Base-by-base conservation (phyloP, 2,888 invertebrate species). In the Pyrocoelia pectoralis region DNA sequence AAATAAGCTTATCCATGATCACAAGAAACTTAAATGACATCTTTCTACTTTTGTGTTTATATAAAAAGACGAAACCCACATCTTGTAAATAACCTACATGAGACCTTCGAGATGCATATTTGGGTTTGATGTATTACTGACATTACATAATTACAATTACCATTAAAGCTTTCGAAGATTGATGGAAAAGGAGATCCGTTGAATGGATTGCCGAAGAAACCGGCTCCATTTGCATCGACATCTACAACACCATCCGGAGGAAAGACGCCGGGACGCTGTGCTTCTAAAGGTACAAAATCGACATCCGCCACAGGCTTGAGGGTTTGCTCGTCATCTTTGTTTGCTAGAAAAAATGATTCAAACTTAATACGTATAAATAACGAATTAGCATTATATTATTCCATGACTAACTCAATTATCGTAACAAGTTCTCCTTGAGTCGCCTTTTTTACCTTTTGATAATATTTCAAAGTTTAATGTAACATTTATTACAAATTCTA, bases 81-180 rank as follows among this genome's bases (percentile, higher is more conserved):
- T n/a, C 10, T 18, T 19, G 14, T 8, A 17, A 33, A 33, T 43
- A 15, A 10, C 63, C 63, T 50, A 63, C 63, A 51, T 54, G 29
- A 63, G 58, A 41, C 63, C 63, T 58, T 63, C 58, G 54, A 41
- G 9, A 18, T 9, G 53, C 63, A 41, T 58, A 63, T 63, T 63
- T 57, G 63, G 63, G 24, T 53, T 51, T 59, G 59, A 46, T 33
- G 28, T 14, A 43, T 52, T 41, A 5, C 14, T 17, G 24, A 18
- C 9, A 12, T 28, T 18, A 46, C 28, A 29, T 24, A 38, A 61
- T 61, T 43, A 13, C 9, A 50, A 50, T 55, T 55, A 33, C 43
- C 51, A 55, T 50, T 38, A 51, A 51, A 43, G 29, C 57, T 54
- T 38, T 41, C 33, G 38, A 65, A 55, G 13, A 61, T 14, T 1